Evolutionary conservation across 2,888 invertebrate genomes (phyloP).

Genomic region (Athripsodes cinereus): DNA sequence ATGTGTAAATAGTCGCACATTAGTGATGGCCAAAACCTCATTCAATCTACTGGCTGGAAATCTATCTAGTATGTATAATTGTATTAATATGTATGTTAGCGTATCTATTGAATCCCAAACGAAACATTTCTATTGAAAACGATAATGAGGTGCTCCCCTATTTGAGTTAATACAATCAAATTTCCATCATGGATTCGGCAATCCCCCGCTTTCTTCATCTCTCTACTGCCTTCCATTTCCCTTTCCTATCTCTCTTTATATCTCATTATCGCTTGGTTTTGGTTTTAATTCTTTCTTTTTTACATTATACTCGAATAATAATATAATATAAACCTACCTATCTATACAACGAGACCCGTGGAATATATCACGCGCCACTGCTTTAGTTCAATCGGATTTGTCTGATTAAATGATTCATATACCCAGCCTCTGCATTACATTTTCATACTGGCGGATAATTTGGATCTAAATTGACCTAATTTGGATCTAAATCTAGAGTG

Average conservation of each 20-base stretch:
- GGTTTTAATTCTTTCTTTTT: constrained; percentile 13
- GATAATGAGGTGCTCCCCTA: constrained; percentile 27
- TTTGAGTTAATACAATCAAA: constrained; percentile 25
- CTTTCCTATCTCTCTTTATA: neutral
- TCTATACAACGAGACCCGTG: too few relatives aligned
- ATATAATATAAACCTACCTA: too few relatives aligned
- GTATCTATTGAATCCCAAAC: constrained; percentile 17
- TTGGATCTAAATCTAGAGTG: too few relatives aligned
- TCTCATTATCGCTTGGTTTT: constrained; percentile 12
- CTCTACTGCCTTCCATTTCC: neutral
- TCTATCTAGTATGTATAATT: too few relatives aligned
- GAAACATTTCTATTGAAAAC: constrained; percentile 25
- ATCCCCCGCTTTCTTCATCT: neutral
- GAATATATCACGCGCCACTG: constrained; percentile 12
- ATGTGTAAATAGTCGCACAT: too few relatives aligned
- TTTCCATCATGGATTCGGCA: constrained; percentile 20
- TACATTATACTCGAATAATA: neutral
- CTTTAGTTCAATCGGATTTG: constrained; percentile 11
- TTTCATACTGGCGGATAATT: too few relatives aligned
- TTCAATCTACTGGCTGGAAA: constrained; percentile 16
- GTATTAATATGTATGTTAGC: too few relatives aligned
- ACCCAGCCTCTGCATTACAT: neutral
- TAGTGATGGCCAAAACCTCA: constrained; percentile 24
- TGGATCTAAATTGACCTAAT: too few relatives aligned
- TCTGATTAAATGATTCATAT: neutral